Percentiles rank a stretch among this genome's conserved stretches.
phyloP scores from a whole-genome alignment of 2,113 vertebrate species.

The Carassius auratus region DNA sequence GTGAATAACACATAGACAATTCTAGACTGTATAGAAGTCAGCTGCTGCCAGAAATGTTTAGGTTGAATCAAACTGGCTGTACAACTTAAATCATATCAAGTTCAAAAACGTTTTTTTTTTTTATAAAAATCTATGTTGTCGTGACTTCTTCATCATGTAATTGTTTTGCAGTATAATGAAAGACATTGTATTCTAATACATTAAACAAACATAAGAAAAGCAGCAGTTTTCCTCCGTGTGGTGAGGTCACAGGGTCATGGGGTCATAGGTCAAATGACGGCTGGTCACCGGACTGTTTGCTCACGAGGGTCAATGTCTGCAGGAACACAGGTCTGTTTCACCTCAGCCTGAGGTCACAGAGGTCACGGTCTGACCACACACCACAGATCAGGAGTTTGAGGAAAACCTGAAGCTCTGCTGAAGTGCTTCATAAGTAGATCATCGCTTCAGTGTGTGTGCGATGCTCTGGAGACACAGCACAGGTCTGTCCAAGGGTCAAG shows the following conservation, averaged over 20 bases:
- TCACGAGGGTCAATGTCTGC: constrained; percentile 44
- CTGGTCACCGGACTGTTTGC: constrained; percentile 62
- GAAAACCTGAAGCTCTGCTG: not conserved
- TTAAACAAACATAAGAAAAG: not conserved
- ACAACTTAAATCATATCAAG: too few relatives aligned
- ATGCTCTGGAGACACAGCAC: too few relatives aligned
- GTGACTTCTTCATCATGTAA: not conserved
- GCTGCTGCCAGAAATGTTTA: too few relatives aligned
- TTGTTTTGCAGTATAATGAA: not conserved
- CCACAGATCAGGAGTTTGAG: not conserved
- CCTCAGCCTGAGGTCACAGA: constrained; percentile 24
- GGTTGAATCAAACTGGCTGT: too few relatives aligned
- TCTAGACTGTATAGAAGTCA: too few relatives aligned
- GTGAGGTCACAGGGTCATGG: constrained; percentile 17
- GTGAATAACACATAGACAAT: not conserved
- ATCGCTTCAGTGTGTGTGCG: too few relatives aligned
- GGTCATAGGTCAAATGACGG: constrained; percentile 54
- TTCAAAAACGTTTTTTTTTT: too few relatives aligned
- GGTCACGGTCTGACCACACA: constrained; percentile 49
- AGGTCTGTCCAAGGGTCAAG: not conserved
- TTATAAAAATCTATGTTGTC: too few relatives aligned
- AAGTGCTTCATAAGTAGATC: too few relatives aligned
- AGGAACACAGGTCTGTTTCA: too few relatives aligned
- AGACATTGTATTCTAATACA: not conserved
- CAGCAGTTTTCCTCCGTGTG: not conserved